Evolutionary conservation across 2,888 invertebrate genomes (phyloP), one percentile per base, ranked within the genome.

Genomic region (Hydraecia micacea): DNA sequence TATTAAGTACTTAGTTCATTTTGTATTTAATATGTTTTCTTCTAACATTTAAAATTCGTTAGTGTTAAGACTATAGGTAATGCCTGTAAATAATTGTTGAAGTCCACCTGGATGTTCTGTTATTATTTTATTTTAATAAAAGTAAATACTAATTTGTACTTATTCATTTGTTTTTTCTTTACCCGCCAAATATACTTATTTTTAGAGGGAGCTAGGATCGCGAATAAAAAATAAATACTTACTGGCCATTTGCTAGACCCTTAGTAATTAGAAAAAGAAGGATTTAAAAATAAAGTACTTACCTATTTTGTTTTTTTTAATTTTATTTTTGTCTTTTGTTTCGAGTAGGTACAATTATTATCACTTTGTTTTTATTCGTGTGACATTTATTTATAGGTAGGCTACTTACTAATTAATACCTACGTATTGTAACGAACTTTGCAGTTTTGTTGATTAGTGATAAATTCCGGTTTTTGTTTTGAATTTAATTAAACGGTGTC

Each of bases 61-160:
- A 39, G 21, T 68, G 25, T 11, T 46, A 28, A 0, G 9, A 32
- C 25, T 52, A 7, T 21, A 36, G 5, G 5, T 36, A 55, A 7
- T 46, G 21, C 21, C 32, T 71, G 13, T 46, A 58, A 71, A n/a
- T 32, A 49, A 49, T 62, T 73, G 49, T 73, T 73, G 25, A 18
- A 49, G 7, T 49, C 7, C 2, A 28, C 21, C n/a, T 36, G 15
- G 1, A 49, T 28, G 5, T 11, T 28, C 2, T 28, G 28, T 25
- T 72, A 36, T n/a, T 46, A 71, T 28, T 60, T 32, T 49, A 73
- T 18, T 49, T 58, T 0, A 25, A 52, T 32, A 32, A 15, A n/a
- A 6, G 8, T 68, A 9, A 25, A 32, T 32, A 67, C 21, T n/a
- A 66, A 39, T 32, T 32, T 42, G 42, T 66, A 18, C 1, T 2